Evolutionary conservation across 1,140 invertebrate species (phyloP).

Genomic region (Drosophila micromelanica): DNA sequence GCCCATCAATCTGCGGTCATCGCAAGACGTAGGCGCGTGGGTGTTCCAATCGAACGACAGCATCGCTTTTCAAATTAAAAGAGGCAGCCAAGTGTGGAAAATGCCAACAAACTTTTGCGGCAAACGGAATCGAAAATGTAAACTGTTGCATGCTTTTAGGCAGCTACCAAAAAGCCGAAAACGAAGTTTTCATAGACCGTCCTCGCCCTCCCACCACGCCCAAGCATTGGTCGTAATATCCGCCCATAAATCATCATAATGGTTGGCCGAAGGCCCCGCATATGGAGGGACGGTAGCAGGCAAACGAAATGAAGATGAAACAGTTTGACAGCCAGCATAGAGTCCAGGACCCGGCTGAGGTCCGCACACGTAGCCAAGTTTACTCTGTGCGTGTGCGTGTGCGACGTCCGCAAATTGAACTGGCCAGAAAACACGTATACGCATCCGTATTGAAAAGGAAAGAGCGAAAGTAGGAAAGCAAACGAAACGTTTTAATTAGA

Average conservation of each 20-base stretch:
- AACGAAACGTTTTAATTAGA: slow-evolving; percentile 80
- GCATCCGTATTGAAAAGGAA: background rate
- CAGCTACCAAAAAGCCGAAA: slow-evolving; percentile 11
- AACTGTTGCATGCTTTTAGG: slow-evolving; percentile 72
- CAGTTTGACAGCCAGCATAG: slow-evolving; percentile 59
- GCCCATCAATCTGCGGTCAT: slow-evolving; percentile 58
- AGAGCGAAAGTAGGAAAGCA: slow-evolving; percentile 18
- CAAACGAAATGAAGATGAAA: slow-evolving; percentile 75
- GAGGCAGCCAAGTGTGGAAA: slow-evolving; percentile 61
- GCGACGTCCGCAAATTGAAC: slow-evolving; percentile 55
- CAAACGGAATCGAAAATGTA: slow-evolving; percentile 54
- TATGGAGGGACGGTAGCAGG: slow-evolving; percentile 29
- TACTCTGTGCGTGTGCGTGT: slow-evolving; percentile 40
- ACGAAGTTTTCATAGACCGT: slow-evolving; percentile 13
- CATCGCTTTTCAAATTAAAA: slow-evolving; percentile 75
- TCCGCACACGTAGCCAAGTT: slow-evolving; percentile 11
- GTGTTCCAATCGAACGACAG: slow-evolving; percentile 39
- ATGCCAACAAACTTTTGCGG: slow-evolving; percentile 51
- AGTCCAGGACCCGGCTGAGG: slow-evolving; percentile 17
- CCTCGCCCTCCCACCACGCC: background rate
- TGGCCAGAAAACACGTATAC: slow-evolving; percentile 7
- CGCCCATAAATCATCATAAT: slow-evolving; percentile 80
- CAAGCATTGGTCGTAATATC: slow-evolving; percentile 56
- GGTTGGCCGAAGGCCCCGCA: slow-evolving; percentile 39
- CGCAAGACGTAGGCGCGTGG: background rate